These are phyloP conservation scores for Lasiommata megera DNA, from an alignment of 2,888 invertebrate genomes.

Conservation along the genomic window DNA sequence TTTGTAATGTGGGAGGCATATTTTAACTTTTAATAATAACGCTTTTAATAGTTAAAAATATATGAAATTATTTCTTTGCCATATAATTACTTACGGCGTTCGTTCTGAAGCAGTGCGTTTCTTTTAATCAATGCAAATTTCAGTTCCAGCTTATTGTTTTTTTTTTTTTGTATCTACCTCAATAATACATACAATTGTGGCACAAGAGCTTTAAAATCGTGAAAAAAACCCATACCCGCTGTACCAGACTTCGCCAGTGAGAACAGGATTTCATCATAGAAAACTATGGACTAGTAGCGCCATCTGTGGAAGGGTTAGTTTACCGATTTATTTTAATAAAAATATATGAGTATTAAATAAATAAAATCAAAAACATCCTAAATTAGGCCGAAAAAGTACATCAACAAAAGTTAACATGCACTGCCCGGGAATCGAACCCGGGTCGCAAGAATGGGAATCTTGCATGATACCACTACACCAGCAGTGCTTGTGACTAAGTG, in stretches of 20 bases:
- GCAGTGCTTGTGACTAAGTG: conserved; percentile 84
- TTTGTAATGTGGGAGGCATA: conserved; percentile 28
- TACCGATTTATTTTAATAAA: neutral
- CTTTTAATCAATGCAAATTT: no score
- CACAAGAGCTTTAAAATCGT: no score
- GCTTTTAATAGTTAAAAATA: neutral
- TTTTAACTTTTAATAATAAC: neutral
- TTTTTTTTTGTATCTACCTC: no score
- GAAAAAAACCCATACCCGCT: no score
- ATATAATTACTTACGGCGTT: no score
- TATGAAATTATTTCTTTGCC: neutral
- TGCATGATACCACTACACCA: conserved; percentile 99
- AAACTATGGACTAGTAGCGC: neutral
- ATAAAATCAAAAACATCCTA: neutral
- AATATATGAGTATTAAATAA: neutral
- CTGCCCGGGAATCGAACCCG: conserved; percentile 98
- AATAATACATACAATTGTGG: no score
- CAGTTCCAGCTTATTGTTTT: no score
- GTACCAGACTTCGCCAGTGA: no score
- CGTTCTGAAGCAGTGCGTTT: no score
- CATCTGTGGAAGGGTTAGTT: neutral
- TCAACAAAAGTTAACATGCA: conserved; percentile 70
- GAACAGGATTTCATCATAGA: no score
- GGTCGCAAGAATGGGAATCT: conserved; percentile 98
- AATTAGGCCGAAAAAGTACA: neutral